Percentiles rank a stretch among this genome's conserved stretches.
Conservation (phyloP, 2,113 vertebrate species). For the Salvator merianae region DNA sequence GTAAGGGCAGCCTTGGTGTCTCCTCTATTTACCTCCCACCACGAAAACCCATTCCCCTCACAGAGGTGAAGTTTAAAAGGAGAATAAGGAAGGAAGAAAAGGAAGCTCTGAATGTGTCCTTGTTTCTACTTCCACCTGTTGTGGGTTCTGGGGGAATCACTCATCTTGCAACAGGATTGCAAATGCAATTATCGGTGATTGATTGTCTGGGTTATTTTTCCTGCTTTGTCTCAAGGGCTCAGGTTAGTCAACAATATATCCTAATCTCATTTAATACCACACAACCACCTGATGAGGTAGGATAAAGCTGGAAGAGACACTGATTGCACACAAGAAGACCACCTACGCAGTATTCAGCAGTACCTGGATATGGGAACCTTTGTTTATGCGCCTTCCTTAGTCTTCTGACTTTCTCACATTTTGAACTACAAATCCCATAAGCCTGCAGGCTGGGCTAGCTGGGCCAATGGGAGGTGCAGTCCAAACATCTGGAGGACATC, state of each 20-base stretch:
- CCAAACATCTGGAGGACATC: too few relatives aligned
- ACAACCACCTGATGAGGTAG: not conserved
- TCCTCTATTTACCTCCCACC: not conserved
- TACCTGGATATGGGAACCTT: not conserved
- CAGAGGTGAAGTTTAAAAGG: too few relatives aligned
- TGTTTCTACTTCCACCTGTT: not conserved
- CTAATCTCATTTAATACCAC: conserved; percentile 9
- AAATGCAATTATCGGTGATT: conserved; percentile 15
- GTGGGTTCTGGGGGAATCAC: not conserved
- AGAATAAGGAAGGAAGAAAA: not conserved
- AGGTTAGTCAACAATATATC: conserved; percentile 1
- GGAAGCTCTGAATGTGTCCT: not conserved
- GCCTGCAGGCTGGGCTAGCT: too few relatives aligned
- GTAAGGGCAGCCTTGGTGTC: not conserved
- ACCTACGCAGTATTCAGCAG: not conserved
- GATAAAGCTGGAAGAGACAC: not conserved
- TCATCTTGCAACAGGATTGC: not conserved
- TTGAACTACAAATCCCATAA: too few relatives aligned
- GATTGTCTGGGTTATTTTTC: conserved; percentile 1
- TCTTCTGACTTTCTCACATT: too few relatives aligned
- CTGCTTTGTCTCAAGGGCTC: not conserved
- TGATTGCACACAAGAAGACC: not conserved
- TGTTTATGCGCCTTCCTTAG: too few relatives aligned
- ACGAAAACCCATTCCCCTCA: not conserved
- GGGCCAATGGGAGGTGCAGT: too few relatives aligned